A percentile compares a stretch with the other conserved stretches of the same genome.
Conservation (phyloP, 1,140 invertebrate species). For the Drosophila miranda region DNA sequence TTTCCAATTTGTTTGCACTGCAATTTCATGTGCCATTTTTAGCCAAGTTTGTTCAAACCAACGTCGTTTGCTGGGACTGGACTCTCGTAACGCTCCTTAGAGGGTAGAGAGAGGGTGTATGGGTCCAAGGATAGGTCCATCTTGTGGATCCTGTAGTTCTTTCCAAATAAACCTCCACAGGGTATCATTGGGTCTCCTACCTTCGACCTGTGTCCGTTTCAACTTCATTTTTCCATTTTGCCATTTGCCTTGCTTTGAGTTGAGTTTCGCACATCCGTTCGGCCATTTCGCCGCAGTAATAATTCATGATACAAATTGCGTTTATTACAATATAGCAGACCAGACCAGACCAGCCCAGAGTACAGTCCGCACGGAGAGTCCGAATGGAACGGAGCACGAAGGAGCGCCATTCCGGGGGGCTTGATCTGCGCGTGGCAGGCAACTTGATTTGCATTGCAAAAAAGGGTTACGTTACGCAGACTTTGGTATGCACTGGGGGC, state of each 20-base stretch:
- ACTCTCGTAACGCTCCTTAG: constrained; percentile 3
- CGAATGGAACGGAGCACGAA: constrained; percentile 14
- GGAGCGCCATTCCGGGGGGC: background rate
- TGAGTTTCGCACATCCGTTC: constrained; percentile 60
- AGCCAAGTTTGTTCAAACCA: constrained; percentile 31
- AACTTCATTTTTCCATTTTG: constrained; percentile 23
- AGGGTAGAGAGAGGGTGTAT: constrained; percentile 13
- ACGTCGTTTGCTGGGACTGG: constrained; percentile 27
- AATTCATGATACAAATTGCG: constrained; percentile 78
- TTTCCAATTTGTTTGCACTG: constrained; percentile 47
- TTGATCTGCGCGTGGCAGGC: constrained; percentile 27
- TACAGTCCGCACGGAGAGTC: constrained; percentile 4
- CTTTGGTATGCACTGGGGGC: constrained; percentile 5
- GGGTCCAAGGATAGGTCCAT: background rate
- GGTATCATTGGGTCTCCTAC: background rate
- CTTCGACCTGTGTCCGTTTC: background rate
- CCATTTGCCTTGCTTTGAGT: constrained; percentile 34
- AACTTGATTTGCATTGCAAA: constrained; percentile 68
- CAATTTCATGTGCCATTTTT: constrained; percentile 35
- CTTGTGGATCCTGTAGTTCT: no score
- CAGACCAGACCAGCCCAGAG: constrained; percentile 23
- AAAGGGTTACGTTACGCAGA: constrained; percentile 29
- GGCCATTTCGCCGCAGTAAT: constrained; percentile 67
- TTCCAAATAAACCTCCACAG: background rate
- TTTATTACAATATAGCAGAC: constrained; percentile 70